Base-by-base conservation (phyloP, 2,888 invertebrate genomes). In the Hipparchia semele region DNA sequence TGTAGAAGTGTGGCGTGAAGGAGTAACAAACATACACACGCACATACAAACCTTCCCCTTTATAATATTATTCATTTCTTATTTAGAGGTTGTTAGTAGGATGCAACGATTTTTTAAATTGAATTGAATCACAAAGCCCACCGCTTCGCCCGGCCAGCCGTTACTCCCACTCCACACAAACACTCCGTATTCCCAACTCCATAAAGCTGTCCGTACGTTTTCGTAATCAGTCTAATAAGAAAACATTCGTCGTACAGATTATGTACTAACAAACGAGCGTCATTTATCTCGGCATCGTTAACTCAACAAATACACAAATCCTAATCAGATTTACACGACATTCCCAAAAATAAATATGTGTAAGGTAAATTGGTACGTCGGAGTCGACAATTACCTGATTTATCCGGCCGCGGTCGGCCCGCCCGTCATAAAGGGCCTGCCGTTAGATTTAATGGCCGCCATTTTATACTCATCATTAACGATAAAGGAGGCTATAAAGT, bases 401-500 rank as follows among this genome's bases (percentile, higher is more conserved):
- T 76, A 75, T 75, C 45, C 9, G n/a, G 6, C 68, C 64, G 61
- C 59, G 65, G 58, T 66, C 62, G 65, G 68, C 65, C 70, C 23
- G 23, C 59, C 72, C 72, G 66, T 73, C 74, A 70, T 70, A 73
- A 68, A 73, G 59, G 71, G 59, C 59, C 62, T 56, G 73, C 76
- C 73, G 76, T 77, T 72, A 75, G 71, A 65, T 78, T 60, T 79
- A 79, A 80, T 77, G 78, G 76, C 71, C 62, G 65, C 70, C 53
- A 70, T 73, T 79, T 75, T 75, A 75, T 77, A 74, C 58, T 73
- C 68, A 68, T 76, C 73, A 75, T 79, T 79, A 77, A 76, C 71
- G 76, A 77, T 77, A 77, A 80, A 75, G 75, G 70, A 76, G 73
- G 68, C 74, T 69, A 73, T 78, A 77, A 78, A 76, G 74, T 69